Evolutionary conservation across 2,797 vertebrate genomes (phyloP).

Genomic region (Macropodus opercularis): DNA sequence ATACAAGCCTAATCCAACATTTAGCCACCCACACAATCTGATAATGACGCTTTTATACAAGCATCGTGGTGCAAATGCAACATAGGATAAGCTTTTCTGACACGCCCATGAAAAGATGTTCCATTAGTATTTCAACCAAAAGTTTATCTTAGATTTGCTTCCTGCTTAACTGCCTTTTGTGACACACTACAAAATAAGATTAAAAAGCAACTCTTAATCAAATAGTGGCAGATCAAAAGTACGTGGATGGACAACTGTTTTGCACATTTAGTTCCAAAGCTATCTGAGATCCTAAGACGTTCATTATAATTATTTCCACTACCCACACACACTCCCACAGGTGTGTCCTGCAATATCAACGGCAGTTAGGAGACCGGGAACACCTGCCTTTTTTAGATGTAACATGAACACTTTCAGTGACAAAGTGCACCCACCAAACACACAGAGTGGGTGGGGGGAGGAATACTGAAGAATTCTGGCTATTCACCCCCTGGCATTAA

Average conservation of each 20-base stretch:
- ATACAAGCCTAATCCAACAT: constrained; percentile 19
- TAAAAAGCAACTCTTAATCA: not conserved
- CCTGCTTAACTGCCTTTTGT: not conserved
- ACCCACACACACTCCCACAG: constrained; percentile 23
- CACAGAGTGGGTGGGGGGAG: constrained; percentile 5
- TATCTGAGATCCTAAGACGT: not conserved
- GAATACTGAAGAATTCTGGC: constrained; percentile 50
- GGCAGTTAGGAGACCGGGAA: constrained; percentile 33
- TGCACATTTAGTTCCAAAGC: constrained; percentile 6
- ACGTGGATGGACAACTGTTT: no score
- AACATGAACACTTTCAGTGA: constrained; percentile 22
- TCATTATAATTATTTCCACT: not conserved
- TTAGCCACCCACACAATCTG: constrained; percentile 12
- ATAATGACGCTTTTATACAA: constrained; percentile 13
- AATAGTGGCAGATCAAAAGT: no score
- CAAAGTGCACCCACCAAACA: constrained; percentile 15
- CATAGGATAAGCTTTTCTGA: constrained; percentile 11
- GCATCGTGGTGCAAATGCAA: constrained; percentile 8
- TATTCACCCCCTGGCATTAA: constrained; percentile 59
- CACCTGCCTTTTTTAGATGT: constrained; percentile 44
- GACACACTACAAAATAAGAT: not conserved
- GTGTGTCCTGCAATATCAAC: constrained; percentile 44
- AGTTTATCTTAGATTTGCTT: not conserved
- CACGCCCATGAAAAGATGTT: not conserved
- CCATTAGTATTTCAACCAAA: not conserved